These are phyloP conservation scores for Gymnoscopelus microlampas DNA, from an alignment of 2,797 vertebrate species.

Conservation along the genomic window DNA sequence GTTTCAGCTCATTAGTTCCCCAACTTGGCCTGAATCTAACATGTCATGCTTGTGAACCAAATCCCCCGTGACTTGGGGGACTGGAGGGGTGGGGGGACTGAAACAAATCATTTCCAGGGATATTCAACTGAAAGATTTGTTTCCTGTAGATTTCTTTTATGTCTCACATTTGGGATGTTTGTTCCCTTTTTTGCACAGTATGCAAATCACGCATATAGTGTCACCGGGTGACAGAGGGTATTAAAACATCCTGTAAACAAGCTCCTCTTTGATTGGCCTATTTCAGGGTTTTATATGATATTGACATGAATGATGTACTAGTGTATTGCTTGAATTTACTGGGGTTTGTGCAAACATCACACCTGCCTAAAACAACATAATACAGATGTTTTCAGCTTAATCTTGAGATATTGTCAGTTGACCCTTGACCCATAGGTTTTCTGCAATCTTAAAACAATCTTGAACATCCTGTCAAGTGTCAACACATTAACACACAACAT, in stretches of 20 bases:
- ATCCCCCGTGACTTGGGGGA: slow-evolving; percentile 73
- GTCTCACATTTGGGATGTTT: not conserved
- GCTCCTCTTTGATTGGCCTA: slow-evolving; percentile 24
- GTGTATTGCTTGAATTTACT: slow-evolving; percentile 69
- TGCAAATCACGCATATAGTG: slow-evolving; percentile 5
- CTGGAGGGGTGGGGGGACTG: too few relatives aligned
- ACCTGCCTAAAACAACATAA: slow-evolving; percentile 40
- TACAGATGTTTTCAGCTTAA: slow-evolving; percentile 78
- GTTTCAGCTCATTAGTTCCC: slow-evolving; percentile 82
- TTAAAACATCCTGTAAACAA: slow-evolving; percentile 20
- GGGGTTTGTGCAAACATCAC: too few relatives aligned
- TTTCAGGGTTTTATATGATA: not conserved
- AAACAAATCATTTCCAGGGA: slow-evolving; percentile 42
- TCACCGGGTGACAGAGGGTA: slow-evolving; percentile 10
- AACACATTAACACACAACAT: too few relatives aligned
- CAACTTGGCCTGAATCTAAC: slow-evolving; percentile 76
- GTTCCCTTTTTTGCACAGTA: not conserved
- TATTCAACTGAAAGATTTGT: slow-evolving; percentile 18
- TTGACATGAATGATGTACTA: slow-evolving; percentile 29
- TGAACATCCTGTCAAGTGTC: too few relatives aligned
- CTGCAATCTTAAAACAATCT: slow-evolving; percentile 14
- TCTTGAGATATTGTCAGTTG: slow-evolving; percentile 58
- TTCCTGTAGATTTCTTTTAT: slow-evolving; percentile 29
- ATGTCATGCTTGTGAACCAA: slow-evolving; percentile 70
- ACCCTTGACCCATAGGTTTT: slow-evolving; percentile 64